Percentiles rank a stretch among this genome's conserved stretches.
phyloP scores from a whole-genome alignment of 2,888 invertebrate genomes.

The Deilephila elpenor region DNA sequence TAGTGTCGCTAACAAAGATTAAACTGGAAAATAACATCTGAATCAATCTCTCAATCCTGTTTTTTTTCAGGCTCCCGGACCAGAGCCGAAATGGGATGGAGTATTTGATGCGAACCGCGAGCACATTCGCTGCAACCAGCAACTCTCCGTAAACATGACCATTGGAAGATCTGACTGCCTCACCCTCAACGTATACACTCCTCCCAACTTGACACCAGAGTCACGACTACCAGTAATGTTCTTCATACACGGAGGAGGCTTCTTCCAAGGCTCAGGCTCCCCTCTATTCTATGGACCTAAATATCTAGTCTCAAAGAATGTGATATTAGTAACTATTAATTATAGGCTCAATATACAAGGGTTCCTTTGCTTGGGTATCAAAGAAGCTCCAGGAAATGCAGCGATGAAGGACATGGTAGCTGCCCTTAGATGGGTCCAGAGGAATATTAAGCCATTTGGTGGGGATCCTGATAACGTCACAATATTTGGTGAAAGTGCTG shows the following conservation, averaged over 20 bases:
- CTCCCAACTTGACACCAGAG: slow-evolving; percentile 45
- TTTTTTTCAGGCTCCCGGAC: slow-evolving; percentile 65
- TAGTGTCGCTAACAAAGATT: too few relatives aligned
- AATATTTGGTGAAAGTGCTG: slow-evolving; percentile 75
- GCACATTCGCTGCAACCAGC: slow-evolving; percentile 63
- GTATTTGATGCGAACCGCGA: slow-evolving; percentile 67
- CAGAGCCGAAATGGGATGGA: slow-evolving; percentile 66
- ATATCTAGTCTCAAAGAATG: slow-evolving; percentile 63
- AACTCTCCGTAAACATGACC: slow-evolving; percentile 40
- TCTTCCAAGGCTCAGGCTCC: slow-evolving; percentile 62
- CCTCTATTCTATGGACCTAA: slow-evolving; percentile 65
- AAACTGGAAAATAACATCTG: neutral
- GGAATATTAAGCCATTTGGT: slow-evolving; percentile 65
- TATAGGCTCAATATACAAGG: slow-evolving; percentile 74
- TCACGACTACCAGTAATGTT: slow-evolving; percentile 69
- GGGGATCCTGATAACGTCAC: slow-evolving; percentile 70
- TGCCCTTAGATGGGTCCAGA: slow-evolving; percentile 67
- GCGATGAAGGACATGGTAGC: slow-evolving; percentile 72
- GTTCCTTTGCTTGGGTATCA: slow-evolving; percentile 65
- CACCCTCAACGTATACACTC: slow-evolving; percentile 66
- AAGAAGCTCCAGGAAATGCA: slow-evolving; percentile 73
- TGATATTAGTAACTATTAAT: slow-evolving; percentile 70
- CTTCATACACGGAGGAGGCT: slow-evolving; percentile 75
- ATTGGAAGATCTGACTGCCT: slow-evolving; percentile 66
- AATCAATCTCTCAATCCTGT: slow-evolving; percentile 7